Conservation (phyloP, 2,113 vertebrate species). For the Globicephala melas region DNA sequence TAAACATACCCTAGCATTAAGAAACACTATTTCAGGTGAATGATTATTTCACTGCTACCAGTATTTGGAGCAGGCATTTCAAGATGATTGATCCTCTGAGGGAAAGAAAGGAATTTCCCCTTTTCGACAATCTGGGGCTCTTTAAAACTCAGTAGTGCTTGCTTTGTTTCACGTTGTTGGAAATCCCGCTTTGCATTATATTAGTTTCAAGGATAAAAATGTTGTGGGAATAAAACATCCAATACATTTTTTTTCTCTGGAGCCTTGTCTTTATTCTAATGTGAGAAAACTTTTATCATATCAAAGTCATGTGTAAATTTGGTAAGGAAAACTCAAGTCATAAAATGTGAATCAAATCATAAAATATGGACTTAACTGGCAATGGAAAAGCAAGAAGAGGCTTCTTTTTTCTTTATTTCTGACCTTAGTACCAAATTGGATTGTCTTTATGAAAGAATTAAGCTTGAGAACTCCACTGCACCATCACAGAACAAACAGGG, state of each 20-base stretch:
- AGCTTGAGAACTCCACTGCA: background rate
- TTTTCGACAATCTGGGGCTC: conserved; percentile 49
- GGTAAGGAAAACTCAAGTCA: background rate
- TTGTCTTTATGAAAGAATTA: conserved; percentile 20
- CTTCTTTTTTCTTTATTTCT: background rate
- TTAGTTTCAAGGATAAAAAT: conserved; percentile 62
- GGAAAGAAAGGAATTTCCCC: conserved; percentile 58
- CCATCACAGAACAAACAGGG: background rate
- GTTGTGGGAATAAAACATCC: conserved; percentile 13
- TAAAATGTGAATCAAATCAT: conserved; percentile 21
- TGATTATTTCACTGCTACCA: conserved; percentile 59
- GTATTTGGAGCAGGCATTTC: conserved; percentile 65
- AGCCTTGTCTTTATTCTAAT: conserved; percentile 22
- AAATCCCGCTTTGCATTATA: conserved; percentile 62
- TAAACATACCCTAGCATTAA: conserved; percentile 56
- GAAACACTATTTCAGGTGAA: conserved; percentile 68
- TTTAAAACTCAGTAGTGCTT: background rate
- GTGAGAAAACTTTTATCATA: background rate
- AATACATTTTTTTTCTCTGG: background rate
- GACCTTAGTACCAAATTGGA: background rate
- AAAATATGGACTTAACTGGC: background rate
- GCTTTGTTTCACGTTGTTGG: conserved; percentile 57
- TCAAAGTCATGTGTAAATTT: conserved; percentile 35
- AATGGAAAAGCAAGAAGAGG: background rate
- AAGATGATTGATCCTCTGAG: conserved; percentile 55